Conservation (phyloP, 1,140 invertebrate species). For the Diorhabda elongata region DNA sequence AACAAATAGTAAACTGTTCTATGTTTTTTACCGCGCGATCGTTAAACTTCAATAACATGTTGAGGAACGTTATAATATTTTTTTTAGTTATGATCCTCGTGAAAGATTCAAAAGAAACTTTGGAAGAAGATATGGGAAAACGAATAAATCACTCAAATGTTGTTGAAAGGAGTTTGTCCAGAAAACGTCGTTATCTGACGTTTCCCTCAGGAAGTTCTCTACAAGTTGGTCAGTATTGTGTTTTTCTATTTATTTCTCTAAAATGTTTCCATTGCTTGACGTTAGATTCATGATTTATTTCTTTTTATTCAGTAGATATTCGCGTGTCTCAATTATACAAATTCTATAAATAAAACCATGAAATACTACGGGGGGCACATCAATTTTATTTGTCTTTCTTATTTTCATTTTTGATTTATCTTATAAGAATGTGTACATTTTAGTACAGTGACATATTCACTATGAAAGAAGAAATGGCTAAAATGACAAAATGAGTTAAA, state of each 20-base stretch:
- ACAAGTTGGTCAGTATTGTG: conserved; percentile 56
- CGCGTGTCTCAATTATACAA: no score
- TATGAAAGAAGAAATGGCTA: no score
- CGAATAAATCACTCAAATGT: conserved; percentile 22
- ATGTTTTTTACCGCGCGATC: background rate
- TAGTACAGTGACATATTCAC: no score
- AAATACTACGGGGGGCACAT: no score
- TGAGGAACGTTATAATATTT: background rate
- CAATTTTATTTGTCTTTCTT: no score
- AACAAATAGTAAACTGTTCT: background rate
- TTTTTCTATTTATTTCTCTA: background rate
- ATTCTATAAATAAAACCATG: no score
- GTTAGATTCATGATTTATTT: no score
- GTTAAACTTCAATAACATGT: background rate
- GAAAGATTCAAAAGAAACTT: conserved; percentile 21
- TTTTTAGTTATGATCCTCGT: conserved; percentile 17
- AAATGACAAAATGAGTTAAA: no score
- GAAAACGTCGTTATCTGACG: conserved; percentile 67
- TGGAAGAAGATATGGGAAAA: conserved; percentile 23
- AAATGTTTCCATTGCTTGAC: no score
- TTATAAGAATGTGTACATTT: no score
- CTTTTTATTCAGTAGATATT: no score
- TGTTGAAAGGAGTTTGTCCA: conserved; percentile 47
- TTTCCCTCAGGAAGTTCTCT: conserved; percentile 63
- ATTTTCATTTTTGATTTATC: no score